Conservation (phyloP, 2,888 invertebrate genomes). For the Heliothis peltigera region DNA sequence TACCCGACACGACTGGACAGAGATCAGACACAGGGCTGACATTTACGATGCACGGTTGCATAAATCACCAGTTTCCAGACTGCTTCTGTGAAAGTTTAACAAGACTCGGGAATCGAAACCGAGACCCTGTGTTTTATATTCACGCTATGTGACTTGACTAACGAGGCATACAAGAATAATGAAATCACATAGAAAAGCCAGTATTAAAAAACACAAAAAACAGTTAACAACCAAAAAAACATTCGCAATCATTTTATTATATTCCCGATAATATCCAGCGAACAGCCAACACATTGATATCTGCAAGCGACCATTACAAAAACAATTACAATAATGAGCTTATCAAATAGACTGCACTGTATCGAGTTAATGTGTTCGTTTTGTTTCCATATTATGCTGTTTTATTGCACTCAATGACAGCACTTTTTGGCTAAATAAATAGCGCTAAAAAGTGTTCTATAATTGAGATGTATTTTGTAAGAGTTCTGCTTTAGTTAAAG, state of each 20-base stretch:
- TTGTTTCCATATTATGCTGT: slow-evolving; percentile 46
- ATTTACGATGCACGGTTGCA: no score
- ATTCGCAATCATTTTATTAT: background rate
- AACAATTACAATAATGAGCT: slow-evolving; percentile 55
- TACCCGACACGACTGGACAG: no score
- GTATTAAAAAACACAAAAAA: background rate
- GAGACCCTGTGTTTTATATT: no score
- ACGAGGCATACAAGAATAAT: no score
- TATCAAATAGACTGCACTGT: slow-evolving; percentile 41
- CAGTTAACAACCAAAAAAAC: background rate
- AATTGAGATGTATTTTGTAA: no score
- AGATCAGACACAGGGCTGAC: no score
- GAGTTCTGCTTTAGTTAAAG: no score
- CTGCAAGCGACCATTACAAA: slow-evolving; percentile 28
- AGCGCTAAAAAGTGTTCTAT: no score
- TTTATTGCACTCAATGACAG: slow-evolving; percentile 23
- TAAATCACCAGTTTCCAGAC: no score
- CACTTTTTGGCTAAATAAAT: background rate
- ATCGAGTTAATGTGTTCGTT: slow-evolving; percentile 57
- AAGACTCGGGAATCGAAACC: no score
- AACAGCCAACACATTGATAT: slow-evolving; percentile 6
- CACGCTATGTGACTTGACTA: no score
- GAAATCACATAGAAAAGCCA: background rate
- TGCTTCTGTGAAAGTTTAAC: no score
- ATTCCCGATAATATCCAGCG: slow-evolving; percentile 1